Percentiles rank a stretch among this genome's conserved stretches.
Evolutionary conservation across 2,797 vertebrate genomes (phyloP).

Genomic region (Platalea minor): DNA sequence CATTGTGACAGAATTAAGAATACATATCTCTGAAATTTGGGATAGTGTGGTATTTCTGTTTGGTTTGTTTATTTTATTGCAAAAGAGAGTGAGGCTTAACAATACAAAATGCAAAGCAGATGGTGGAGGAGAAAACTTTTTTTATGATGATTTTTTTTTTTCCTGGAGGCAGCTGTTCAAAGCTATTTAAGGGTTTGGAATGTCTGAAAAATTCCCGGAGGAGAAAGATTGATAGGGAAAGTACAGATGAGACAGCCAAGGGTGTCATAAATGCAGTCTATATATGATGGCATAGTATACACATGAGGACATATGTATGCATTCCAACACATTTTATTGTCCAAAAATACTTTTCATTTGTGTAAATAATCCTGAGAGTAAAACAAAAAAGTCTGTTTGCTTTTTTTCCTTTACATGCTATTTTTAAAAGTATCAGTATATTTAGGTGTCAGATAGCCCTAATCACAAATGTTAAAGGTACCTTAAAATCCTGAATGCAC

Average conservation of each 20-base stretch:
- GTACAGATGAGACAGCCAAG: constrained; percentile 1
- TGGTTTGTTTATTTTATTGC: neutral
- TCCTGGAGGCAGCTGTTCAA: constrained; percentile 39
- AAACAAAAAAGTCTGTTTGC: neutral
- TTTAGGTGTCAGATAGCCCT: neutral
- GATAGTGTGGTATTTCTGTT: neutral
- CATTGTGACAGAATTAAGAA: neutral
- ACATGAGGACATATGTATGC: neutral
- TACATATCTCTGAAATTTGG: neutral
- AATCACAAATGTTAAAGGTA: neutral
- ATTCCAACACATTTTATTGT: neutral
- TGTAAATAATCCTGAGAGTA: neutral
- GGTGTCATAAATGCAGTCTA: constrained; percentile 1
- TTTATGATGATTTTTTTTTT: neutral
- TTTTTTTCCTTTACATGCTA: neutral
- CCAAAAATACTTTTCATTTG: neutral
- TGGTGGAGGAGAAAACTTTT: constrained; percentile 14
- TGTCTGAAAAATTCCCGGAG: constrained; percentile 34
- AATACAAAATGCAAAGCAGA: constrained; percentile 49
- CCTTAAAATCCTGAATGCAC: neutral
- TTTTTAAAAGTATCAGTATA: neutral
- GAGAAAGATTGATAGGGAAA: constrained; percentile 19
- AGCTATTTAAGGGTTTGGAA: constrained; percentile 58
- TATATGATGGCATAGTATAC: neutral
- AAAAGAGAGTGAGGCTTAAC: neutral